Conservation (phyloP, 2,113 vertebrate species). For the Eulemur macaco region DNA sequence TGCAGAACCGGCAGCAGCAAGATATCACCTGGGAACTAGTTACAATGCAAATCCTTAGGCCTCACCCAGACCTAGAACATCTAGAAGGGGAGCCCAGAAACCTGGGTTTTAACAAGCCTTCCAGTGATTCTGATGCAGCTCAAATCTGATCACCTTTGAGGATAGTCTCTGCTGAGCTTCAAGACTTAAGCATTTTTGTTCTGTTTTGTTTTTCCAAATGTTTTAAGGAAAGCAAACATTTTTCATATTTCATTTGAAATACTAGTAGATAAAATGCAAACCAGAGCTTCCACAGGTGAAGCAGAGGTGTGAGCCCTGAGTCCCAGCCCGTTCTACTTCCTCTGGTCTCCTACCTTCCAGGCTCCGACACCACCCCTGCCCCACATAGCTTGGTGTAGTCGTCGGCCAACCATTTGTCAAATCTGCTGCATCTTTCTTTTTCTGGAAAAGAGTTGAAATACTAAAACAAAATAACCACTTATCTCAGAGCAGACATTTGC, state of each 20-base stretch:
- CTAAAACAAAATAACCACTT: not conserved
- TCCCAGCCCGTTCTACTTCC: not conserved
- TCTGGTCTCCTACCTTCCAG: not conserved
- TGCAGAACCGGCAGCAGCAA: not conserved
- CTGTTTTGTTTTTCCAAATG: not conserved
- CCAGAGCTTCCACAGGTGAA: not conserved
- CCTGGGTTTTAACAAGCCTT: not conserved
- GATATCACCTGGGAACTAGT: not conserved
- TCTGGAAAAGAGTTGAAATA: not conserved
- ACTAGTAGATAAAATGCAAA: not conserved
- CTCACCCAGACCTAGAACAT: not conserved
- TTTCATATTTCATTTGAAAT: not conserved
- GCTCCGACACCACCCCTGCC: no score
- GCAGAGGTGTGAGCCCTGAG: no score
- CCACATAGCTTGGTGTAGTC: not conserved
- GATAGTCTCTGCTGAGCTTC: not conserved
- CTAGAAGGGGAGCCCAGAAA: not conserved
- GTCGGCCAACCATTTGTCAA: not conserved
- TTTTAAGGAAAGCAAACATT: not conserved
- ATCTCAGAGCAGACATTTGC: not conserved
- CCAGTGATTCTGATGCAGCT: not conserved
- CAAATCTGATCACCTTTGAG: not conserved
- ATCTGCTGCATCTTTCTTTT: not conserved
- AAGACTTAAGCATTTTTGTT: not conserved
- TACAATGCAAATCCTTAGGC: not conserved